Evolutionary conservation across 2,888 invertebrate species (phyloP), one percentile per base, ranked within the genome.

Genomic region (Alloplasta piceator): DNA sequence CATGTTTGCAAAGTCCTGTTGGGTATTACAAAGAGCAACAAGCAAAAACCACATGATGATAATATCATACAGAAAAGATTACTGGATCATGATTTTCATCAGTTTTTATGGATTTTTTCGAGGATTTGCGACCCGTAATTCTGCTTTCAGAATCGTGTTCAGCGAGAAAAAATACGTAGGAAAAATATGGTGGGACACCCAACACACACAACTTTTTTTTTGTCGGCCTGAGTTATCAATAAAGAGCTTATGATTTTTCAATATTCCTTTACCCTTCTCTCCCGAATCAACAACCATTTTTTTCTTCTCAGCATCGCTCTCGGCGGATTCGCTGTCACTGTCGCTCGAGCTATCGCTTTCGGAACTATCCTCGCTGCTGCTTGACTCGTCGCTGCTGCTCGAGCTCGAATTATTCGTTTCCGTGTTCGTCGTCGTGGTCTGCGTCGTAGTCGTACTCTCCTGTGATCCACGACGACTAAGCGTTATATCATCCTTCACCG

Each of bases 351-450:
- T 92, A 38, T 92, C 92, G 76, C 90, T 92, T 56, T 93, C 93
- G 1, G 94, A 93, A 12, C 94, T 94, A 39, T 94, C 94, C 83
- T 94, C 94, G 6, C 94, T 94, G 85, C 94, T 94, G 43, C 94
- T 94, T 0, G 93, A 93, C 63, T 93, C 92, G 72, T 92, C 93
- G 58, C 92, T 92, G 66, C 91, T 92, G 55, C 90, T 92, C 1
- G 92, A 92, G 81, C 92, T 91, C 5, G 92, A 92, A 80, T 92
- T 92, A 82, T 92, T 92, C 1, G 92, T 93, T 50, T 92, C 91
- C 39, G 91, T 92, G 41, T 92, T 92, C 60, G 92, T 92, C 56
- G 90, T 91, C 12, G 91, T 93, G 0, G 92, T 90, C 70, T 92
- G 92, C 5, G 92, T 93, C 39, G 92, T 92, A 48, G 90, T 89